Conservation (phyloP, 2,113 vertebrate genomes). For the Crotophaga sulcirostris region DNA sequence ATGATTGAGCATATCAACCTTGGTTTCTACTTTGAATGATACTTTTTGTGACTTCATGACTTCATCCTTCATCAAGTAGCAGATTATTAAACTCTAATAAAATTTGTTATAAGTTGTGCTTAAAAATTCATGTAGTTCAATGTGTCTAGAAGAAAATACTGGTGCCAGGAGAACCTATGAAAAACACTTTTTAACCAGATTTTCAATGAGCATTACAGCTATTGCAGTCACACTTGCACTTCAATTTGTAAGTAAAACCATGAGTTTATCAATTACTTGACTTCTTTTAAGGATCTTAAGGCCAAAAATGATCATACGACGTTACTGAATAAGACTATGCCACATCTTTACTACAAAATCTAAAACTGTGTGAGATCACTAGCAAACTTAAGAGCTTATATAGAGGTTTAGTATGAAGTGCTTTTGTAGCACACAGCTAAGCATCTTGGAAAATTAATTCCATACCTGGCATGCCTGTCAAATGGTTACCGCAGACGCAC, state of each 20-base stretch:
- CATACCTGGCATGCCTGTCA: background rate
- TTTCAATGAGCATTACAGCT: background rate
- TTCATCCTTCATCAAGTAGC: background rate
- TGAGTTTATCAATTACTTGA: background rate
- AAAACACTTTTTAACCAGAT: background rate
- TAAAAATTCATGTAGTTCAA: background rate
- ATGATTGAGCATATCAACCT: background rate
- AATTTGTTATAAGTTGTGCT: background rate
- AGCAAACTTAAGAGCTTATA: background rate
- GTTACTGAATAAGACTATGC: background rate
- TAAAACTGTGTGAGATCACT: background rate
- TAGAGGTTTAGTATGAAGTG: background rate
- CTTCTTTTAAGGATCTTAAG: background rate
- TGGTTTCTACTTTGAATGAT: background rate
- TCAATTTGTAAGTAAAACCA: background rate
- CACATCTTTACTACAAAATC: background rate
- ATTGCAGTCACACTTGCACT: background rate
- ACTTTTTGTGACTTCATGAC: background rate
- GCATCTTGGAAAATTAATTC: background rate
- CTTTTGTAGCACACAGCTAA: background rate
- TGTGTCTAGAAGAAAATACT: background rate
- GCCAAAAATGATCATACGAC: background rate
- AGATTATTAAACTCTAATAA: background rate
- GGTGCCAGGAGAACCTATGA: background rate
- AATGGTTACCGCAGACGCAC: background rate